Conservation (phyloP, 2,797 vertebrate genomes). For the Bradypus variegatus region DNA sequence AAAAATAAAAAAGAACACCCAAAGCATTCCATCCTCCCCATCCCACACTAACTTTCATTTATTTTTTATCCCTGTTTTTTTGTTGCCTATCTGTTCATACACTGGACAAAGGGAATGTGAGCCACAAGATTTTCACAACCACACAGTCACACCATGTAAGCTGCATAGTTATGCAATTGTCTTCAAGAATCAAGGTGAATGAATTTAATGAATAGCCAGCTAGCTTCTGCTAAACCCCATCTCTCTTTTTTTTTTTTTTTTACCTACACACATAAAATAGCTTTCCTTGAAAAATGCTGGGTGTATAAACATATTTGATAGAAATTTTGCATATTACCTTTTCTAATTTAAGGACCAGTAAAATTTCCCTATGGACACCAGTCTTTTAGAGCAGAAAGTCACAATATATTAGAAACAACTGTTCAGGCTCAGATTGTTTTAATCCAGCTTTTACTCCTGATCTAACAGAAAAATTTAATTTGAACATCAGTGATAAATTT, state of each 20-base stretch:
- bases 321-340: background rate
- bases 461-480: conserved; percentile 40
- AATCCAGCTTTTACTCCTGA: conserved; percentile 21
- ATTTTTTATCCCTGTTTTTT: no score
- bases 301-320: background rate
- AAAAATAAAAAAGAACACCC: no score
- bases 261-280: background rate
- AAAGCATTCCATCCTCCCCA: no score
- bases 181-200: no score
- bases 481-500: conserved; percentile 27
- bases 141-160: no score
- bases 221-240: background rate
- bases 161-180: no score
- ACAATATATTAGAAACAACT: background rate
- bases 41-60: no score
- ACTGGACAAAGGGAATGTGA: no score
- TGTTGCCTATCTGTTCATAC: no score
- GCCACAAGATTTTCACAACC: no score
- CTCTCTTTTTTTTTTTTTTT: background rate
- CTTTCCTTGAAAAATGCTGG: background rate
- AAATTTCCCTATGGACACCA: background rate
- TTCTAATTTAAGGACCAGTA: background rate
- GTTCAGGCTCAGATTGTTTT: conserved; percentile 13
- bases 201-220: background rate
- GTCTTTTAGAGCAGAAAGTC: background rate